phyloP scores from a whole-genome alignment of 30 jellyfish, hydroid and myxozoan genomes.

The Clytia hemisphaerica region DNA sequence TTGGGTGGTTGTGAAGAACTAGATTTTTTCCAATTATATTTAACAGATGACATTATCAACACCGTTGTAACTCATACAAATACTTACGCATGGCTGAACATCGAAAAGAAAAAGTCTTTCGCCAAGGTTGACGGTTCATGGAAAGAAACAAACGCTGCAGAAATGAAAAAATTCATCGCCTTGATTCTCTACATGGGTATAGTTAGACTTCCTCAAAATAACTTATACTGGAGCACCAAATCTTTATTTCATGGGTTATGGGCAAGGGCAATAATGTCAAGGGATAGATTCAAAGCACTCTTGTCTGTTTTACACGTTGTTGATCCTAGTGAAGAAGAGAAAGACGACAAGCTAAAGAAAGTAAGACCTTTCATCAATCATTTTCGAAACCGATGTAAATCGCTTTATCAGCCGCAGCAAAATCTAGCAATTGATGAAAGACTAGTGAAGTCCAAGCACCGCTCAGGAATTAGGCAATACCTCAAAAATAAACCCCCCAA shows the following conservation, averaged over 20 bases:
- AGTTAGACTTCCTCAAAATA: too few relatives aligned
- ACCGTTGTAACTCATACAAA: too few relatives aligned
- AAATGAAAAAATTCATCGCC: too few relatives aligned
- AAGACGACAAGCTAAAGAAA: constrained; percentile 25
- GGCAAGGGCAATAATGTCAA: constrained; percentile 30
- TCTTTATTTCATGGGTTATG: constrained; percentile 36
- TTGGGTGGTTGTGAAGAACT: too few relatives aligned
- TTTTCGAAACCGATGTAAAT: constrained; percentile 12
- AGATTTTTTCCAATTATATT: too few relatives aligned
- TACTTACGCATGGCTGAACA: too few relatives aligned
- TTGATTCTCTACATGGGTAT: too few relatives aligned
- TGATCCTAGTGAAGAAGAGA: constrained; percentile 24
- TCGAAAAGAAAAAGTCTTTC: too few relatives aligned
- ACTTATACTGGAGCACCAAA: too few relatives aligned
- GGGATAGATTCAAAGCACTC: constrained; percentile 12
- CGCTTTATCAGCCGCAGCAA: constrained; percentile 13
- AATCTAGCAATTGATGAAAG: constrained; percentile 43
- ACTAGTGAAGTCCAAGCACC: constrained; percentile 37
- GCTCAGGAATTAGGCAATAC: constrained; percentile 30
- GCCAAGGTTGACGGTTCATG: too few relatives aligned
- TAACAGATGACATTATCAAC: too few relatives aligned
- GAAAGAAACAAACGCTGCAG: too few relatives aligned
- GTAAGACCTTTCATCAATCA: constrained; percentile 3
- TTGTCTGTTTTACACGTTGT: constrained; percentile 25
- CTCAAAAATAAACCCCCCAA: constrained; percentile 29